A percentile compares a stretch with the other conserved stretches of the same genome.
Evolutionary conservation across 2,113 vertebrate genomes (phyloP).

Genomic region (Pseudorasbora parva): DNA sequence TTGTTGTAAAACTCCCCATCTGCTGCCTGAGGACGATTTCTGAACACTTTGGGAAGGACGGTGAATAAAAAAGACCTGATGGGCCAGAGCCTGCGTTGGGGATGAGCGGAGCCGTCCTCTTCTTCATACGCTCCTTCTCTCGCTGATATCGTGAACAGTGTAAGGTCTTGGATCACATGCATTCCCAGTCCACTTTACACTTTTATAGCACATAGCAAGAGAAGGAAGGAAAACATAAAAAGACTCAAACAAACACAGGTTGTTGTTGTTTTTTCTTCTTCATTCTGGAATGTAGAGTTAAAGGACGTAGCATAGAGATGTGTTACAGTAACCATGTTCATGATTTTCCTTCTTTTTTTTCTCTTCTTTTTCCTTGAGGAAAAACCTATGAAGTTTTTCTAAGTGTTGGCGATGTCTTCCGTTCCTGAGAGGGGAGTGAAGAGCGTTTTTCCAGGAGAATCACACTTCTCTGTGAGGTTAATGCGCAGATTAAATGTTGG

Average conservation of each 20-base stretch:
- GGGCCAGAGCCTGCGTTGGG: conserved; percentile 47
- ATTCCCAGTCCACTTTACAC: conserved; percentile 68
- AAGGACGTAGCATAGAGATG: conserved; percentile 70
- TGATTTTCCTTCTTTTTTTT: conserved; percentile 50
- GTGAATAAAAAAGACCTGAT: conserved; percentile 67
- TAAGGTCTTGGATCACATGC: conserved; percentile 90
- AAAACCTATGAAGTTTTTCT: conserved; percentile 70
- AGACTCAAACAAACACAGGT: conserved; percentile 59
- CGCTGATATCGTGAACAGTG: conserved; percentile 89
- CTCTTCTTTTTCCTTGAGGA: conserved; percentile 63
- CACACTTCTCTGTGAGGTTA: conserved; percentile 56
- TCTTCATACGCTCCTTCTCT: conserved; percentile 61
- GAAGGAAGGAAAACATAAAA: conserved; percentile 57
- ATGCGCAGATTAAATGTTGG: neutral
- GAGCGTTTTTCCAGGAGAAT: conserved; percentile 60
- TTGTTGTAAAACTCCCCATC: conserved; percentile 60
- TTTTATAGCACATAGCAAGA: conserved; percentile 73
- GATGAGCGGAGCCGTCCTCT: conserved; percentile 54
- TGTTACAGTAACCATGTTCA: conserved; percentile 45
- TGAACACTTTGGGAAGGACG: conserved; percentile 80
- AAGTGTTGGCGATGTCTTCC: conserved; percentile 17
- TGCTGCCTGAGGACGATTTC: conserved; percentile 77
- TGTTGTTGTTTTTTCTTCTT: conserved; percentile 55
- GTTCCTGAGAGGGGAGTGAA: conserved; percentile 63
- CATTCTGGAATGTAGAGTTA: conserved; percentile 85